A percentile compares a stretch with the other conserved stretches of the same genome.
Conservation (phyloP, 2,888 invertebrate species). For the Nephrocerus scutellatus region DNA sequence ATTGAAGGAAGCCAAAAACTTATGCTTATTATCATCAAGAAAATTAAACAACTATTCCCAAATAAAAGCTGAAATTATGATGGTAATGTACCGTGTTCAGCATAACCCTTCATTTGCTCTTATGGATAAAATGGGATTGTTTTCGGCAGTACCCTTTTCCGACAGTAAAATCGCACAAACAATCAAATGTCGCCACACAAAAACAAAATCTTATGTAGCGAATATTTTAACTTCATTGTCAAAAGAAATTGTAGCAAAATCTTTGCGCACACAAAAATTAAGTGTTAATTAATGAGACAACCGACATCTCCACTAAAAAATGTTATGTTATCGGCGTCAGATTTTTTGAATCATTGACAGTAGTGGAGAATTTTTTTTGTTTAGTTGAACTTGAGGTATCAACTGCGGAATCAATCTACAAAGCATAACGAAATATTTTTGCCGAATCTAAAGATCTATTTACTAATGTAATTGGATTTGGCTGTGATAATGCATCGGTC, state of each 20-base stretch:
- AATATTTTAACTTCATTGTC: slow-evolving; percentile 2
- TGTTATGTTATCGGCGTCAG: slow-evolving; percentile 1
- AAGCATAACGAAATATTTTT: not conserved
- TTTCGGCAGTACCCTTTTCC: not conserved
- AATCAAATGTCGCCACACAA: no score
- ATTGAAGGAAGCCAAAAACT: not conserved
- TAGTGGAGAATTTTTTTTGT: not conserved
- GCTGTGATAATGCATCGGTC: slow-evolving; percentile 2
- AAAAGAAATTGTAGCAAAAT: no score
- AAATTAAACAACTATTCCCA: not conserved
- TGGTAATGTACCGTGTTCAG: slow-evolving; percentile 1
- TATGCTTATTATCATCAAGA: not conserved
- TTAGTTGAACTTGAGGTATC: slow-evolving; percentile 1
- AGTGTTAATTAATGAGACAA: slow-evolving; percentile 4
- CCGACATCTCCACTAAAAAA: slow-evolving; percentile 3
- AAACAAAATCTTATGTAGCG: no score
- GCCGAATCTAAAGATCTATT: slow-evolving; percentile 1
- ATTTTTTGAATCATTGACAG: slow-evolving; percentile 2
- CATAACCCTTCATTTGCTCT: slow-evolving; percentile 1
- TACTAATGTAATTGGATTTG: no score
- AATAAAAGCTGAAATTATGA: slow-evolving; percentile 4
- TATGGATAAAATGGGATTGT: slow-evolving; percentile 2
- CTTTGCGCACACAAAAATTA: not conserved
- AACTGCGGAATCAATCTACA: not conserved
- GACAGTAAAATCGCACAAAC: no score